Evolutionary conservation across 2,797 vertebrate genomes (phyloP), one percentile per base, ranked within the genome.

Genomic region (Xenopus petersii): DNA sequence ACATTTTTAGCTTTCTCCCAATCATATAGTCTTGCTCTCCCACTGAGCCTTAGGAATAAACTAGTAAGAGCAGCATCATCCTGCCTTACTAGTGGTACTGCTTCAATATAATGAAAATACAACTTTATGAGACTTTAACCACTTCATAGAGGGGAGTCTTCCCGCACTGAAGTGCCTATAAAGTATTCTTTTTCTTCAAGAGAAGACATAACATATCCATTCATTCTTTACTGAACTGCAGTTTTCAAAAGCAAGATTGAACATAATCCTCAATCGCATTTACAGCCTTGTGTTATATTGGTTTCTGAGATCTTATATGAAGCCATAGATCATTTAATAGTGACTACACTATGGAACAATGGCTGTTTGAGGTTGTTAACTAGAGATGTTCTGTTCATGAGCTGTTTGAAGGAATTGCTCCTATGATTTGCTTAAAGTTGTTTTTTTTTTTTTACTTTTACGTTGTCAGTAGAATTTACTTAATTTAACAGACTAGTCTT

Each of bases 1-100:
- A 70, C 58, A 64, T 56, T 17, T 16, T 56, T 26, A 64, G 15
- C 68, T 78, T 73, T 65, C 51, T 69, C 69, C 24, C 26, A 66
- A 15, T 15, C 26, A 49, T 13, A 69, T 60, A 68, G 59, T 59
- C 71, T 51, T 17, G 24, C 56, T 46, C 48, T 72, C 48, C 64
- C 64, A 77, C 64, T 1, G 42, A 73, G 58, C 58, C 59, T 64
- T 65, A 68, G 64, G 66, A 73, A 68, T 68, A 68, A 72, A 63
- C 59, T 68, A 10, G 59, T 56, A 56, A 51, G 11, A 26, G 55
- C 8, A 9, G 10, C 10, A 49, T 49, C 26, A 56, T 73, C 46
- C 21, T 69, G 47, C n/a, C 21, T 49, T 60, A 36, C 30, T 64
- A 56, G 26, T 69, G 51, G 55, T 73, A 66, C 63, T 30, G 58